Evolutionary conservation across 2,888 invertebrate species (phyloP).

Genomic region (Trissolcus japonicus): DNA sequence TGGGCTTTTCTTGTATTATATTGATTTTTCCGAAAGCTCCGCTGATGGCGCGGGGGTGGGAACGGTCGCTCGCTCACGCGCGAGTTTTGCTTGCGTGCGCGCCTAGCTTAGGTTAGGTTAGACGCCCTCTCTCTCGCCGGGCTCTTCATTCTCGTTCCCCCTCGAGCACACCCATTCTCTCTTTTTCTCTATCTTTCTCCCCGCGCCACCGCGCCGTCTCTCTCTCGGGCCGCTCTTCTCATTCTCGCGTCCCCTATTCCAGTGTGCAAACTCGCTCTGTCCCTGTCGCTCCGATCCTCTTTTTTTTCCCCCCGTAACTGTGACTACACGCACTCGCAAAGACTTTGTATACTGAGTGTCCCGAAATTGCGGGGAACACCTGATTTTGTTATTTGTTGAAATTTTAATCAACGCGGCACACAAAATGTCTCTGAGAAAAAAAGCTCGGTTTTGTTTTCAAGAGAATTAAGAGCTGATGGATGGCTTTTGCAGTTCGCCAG

Average conservation of each 20-base stretch:
- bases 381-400: no score
- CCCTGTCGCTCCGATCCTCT: slow-evolving; percentile 14
- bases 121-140: slow-evolving; percentile 33
- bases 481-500: slow-evolving; percentile 13
- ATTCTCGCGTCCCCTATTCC: slow-evolving; percentile 9
- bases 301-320: slow-evolving; percentile 24
- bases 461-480: not conserved
- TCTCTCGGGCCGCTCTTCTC: slow-evolving; percentile 38
- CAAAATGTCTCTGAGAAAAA: no score
- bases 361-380: slow-evolving; percentile 40
- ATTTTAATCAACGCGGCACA: no score
- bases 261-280: not conserved
- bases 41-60: slow-evolving; percentile 57
- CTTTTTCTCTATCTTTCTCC: slow-evolving; percentile 34
- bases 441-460: slow-evolving; percentile 15
- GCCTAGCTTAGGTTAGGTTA: slow-evolving; percentile 39
- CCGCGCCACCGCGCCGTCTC: slow-evolving; percentile 6
- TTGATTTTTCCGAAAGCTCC: slow-evolving; percentile 82
- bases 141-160: slow-evolving; percentile 29
- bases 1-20: slow-evolving; percentile 79
- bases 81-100: slow-evolving; percentile 50
- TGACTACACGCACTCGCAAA: slow-evolving; percentile 26
- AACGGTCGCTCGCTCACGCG: slow-evolving; percentile 63
- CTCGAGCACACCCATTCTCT: slow-evolving; percentile 48
- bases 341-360: slow-evolving; percentile 41